phyloP scores from a whole-genome alignment of 2,888 invertebrate genomes.

The Erebia epiphron region DNA sequence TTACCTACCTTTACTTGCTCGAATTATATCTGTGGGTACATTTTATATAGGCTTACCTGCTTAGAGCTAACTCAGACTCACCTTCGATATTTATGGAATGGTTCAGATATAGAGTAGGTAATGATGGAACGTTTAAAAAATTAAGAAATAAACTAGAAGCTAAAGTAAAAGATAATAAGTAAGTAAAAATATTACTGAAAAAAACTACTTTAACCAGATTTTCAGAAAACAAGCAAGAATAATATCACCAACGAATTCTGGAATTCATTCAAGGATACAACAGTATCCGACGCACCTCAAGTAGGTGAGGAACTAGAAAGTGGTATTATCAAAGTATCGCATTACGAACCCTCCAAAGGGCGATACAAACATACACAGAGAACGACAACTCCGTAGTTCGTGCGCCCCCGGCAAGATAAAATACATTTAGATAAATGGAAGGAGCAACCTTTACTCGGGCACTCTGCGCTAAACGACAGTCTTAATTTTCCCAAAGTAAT shows the following conservation, averaged over 20 bases:
- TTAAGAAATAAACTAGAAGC: too few relatives aligned
- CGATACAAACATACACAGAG: conserved; percentile 37
- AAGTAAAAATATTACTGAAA: too few relatives aligned
- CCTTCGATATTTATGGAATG: too few relatives aligned
- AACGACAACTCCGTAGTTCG: conserved; percentile 57
- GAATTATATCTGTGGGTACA: too few relatives aligned
- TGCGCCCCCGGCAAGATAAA: conserved; percentile 73
- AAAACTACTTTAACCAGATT: too few relatives aligned
- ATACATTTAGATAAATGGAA: conserved; percentile 81
- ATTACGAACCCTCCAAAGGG: conserved; percentile 40
- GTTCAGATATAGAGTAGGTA: too few relatives aligned
- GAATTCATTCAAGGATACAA: conserved; percentile 5
- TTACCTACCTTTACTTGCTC: too few relatives aligned
- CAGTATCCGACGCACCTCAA: conserved; percentile 21
- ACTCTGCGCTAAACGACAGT: conserved; percentile 80
- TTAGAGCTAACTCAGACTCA: too few relatives aligned
- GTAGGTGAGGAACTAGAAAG: conserved; percentile 31
- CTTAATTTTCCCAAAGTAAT: conserved; percentile 84
- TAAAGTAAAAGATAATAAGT: too few relatives aligned
- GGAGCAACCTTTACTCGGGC: conserved; percentile 71
- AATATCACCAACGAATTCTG: background rate
- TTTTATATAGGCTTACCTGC: too few relatives aligned
- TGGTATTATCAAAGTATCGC: conserved; percentile 39
- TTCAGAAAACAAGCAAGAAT: background rate
- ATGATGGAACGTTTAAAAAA: too few relatives aligned